A percentile compares a stretch with the other conserved stretches of the same genome.
Evolutionary conservation across 2,888 invertebrate species (phyloP).

Genomic region (Tolmerus cingulatus): DNA sequence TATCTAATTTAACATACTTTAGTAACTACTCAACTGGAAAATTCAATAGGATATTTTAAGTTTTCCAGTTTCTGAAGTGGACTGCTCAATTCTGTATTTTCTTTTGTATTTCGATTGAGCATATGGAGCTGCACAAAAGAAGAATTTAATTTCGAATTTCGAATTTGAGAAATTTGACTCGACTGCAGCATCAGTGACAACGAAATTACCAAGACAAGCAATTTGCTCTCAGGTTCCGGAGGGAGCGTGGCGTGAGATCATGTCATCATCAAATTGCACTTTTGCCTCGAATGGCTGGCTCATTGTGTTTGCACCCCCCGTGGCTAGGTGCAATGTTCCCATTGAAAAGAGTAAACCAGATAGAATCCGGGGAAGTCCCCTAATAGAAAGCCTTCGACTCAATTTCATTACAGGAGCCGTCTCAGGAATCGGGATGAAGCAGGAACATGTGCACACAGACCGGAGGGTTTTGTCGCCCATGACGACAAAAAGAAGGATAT

Average conservation of each 20-base stretch:
- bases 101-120: not conserved
- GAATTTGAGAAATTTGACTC: not conserved
- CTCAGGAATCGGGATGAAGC: not conserved
- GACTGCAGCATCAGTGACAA: not conserved
- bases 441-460: constrained; percentile 5
- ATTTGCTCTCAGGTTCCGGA: not conserved
- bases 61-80: too few relatives aligned
- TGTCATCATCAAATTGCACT: constrained; percentile 39
- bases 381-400: constrained; percentile 29
- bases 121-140: not conserved
- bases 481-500: not conserved
- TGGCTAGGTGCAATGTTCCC: constrained; percentile 12
- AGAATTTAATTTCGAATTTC: not conserved
- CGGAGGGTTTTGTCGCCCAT: not conserved
- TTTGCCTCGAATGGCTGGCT: not conserved
- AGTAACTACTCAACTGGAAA: too few relatives aligned
- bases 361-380: constrained; percentile 1
- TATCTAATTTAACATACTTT: too few relatives aligned
- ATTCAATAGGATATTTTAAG: too few relatives aligned
- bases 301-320: constrained; percentile 2
- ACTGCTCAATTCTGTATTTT: too few relatives aligned
- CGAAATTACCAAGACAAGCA: not conserved
- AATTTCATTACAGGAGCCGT: constrained; percentile 2
- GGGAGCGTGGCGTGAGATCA: constrained; percentile 30
- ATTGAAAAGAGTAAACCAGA: constrained; percentile 32